A percentile compares a stretch with the other conserved stretches of the same genome.
phyloP scores from a whole-genome alignment of 2,113 vertebrate genomes.

The Marmota monax region DNA sequence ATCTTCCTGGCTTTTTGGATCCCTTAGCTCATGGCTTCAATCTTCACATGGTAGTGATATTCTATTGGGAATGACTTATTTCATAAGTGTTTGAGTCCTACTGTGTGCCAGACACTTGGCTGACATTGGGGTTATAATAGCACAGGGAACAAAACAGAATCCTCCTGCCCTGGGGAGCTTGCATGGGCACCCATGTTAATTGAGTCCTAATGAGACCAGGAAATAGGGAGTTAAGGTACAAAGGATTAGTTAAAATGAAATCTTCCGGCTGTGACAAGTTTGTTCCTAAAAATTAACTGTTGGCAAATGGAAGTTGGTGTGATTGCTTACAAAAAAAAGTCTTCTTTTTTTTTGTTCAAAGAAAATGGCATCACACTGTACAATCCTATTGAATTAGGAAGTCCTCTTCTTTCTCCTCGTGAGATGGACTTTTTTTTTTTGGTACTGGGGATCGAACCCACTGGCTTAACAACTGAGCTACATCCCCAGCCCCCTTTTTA shows the following conservation, averaged over 20 bases:
- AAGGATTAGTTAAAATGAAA: conserved; percentile 61
- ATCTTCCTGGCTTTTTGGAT: neutral
- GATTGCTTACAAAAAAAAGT: neutral
- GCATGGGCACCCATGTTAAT: neutral
- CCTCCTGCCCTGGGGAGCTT: neutral
- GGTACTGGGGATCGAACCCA: too few species aligned
- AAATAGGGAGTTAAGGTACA: conserved; percentile 49
- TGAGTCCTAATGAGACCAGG: conserved; percentile 38
- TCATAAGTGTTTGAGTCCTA: neutral
- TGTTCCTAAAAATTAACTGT: conserved; percentile 41
- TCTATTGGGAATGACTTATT: neutral
- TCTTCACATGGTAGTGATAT: neutral
- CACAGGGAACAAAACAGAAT: neutral
- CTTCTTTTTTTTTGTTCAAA: neutral
- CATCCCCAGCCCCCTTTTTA: too few species aligned
- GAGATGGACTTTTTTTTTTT: neutral
- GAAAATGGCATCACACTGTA: neutral
- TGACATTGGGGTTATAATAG: too few species aligned
- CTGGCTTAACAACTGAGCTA: too few species aligned
- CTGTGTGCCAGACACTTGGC: neutral
- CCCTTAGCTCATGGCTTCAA: neutral
- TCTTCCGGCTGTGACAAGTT: conserved; percentile 32
- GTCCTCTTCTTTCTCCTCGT: neutral
- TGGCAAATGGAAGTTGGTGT: neutral
- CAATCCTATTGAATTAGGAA: neutral